Percentiles rank a stretch among this genome's conserved stretches.
Conservation (phyloP, 2,888 invertebrate genomes). For the Drosophila mayaguana region DNA sequence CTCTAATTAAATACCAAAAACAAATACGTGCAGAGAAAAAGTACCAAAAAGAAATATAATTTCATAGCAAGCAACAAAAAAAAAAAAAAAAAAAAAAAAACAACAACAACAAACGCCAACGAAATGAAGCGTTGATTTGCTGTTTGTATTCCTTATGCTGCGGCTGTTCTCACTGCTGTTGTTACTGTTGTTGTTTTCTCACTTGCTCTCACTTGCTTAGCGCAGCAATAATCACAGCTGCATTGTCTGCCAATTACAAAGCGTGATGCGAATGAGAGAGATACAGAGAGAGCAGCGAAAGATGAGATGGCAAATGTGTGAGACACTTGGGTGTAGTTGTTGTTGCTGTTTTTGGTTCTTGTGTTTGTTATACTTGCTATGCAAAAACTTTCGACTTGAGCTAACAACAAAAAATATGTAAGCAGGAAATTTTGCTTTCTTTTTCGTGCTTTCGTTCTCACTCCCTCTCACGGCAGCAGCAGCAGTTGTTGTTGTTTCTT, state of each 20-base stretch:
- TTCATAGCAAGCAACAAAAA: conserved; percentile 37
- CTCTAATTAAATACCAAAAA: conserved; percentile 55
- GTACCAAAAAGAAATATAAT: conserved; percentile 46
- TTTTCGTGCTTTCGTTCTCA: background rate
- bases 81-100: background rate
- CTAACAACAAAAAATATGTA: conserved; percentile 27
- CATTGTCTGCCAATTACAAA: conserved; percentile 55
- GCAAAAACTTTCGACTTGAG: conserved; percentile 23
- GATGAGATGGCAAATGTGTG: conserved; percentile 1
- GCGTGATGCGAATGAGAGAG: background rate
- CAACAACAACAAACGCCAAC: conserved; percentile 1
- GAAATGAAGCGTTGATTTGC: conserved; percentile 49
- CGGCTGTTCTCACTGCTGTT: background rate
- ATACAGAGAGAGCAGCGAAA: background rate
- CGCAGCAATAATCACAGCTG: conserved; percentile 63
- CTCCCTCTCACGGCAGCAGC: background rate
- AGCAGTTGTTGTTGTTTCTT: conserved; percentile 1
- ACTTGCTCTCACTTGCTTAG: conserved; percentile 13
- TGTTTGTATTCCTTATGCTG: conserved; percentile 7
- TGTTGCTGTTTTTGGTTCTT: background rate
- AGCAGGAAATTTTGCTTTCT: conserved; percentile 1
- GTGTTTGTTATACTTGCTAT: conserved; percentile 17
- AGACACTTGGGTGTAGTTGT: background rate
- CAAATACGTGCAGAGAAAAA: conserved; percentile 13
- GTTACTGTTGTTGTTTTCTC: conserved; percentile 12